Evolutionary conservation across 64 coral and sea anemone species (phyloP), one percentile per base, ranked within the genome.

Genomic region (Montipora cactus): DNA sequence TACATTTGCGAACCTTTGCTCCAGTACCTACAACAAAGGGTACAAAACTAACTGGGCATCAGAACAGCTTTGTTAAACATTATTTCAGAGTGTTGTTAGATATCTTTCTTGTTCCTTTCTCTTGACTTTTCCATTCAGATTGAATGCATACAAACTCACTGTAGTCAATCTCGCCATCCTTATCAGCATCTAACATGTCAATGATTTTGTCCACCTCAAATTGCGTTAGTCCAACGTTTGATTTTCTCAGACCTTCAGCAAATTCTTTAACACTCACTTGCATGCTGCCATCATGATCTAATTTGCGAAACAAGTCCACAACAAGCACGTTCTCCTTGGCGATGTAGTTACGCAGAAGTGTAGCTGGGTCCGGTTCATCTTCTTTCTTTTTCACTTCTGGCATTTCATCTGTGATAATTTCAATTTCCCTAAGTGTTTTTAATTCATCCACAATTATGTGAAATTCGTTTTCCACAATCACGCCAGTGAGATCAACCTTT

Each of bases 141-240:
- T 97, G 96, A 55, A 97, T 97, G 8, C 89, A 97, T 23, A 97
- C 93, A 66, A 97, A 97, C 85, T 97, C 96, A 61, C 96, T 97
- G 75, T 97, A 97, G 81, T 97, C 96, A 19, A 97, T 97, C 73
- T 97, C 96, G 0, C 93, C 93, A 59, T 97, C 96, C 37, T 97
- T 81, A 45, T 97, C 96, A 46, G 79, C 96, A 78, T 95, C 96
- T 49, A 97, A 61, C 59, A 81, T 67, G 12, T 97, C 93, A 51
- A 97, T 97, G 2, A 97, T 97, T 89, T 87, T 90, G 37, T 97
- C 88, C 3, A 97, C 84, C 67, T 97, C 96, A 9, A 88, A 97
- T 12, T 89, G 77, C 5, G 96, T 97, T 18, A 97, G 73, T 18
- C 96, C 96, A 21, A 97, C 96, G 10, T 97, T 89, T 58, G 96